Conservation (phyloP, 1,140 invertebrate species). For the Trichoplusia ni region DNA sequence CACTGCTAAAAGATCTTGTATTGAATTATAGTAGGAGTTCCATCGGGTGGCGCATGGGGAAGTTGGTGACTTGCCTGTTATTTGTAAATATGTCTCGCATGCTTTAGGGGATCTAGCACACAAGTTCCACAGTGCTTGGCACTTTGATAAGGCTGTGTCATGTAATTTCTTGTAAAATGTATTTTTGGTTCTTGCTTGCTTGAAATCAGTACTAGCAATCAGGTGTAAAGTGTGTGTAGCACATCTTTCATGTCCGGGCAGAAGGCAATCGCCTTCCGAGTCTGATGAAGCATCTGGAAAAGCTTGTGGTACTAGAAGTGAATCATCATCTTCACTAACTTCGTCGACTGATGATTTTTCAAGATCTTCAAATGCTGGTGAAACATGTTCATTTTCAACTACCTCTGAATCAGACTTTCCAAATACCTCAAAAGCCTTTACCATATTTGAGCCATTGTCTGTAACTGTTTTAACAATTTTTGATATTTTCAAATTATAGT, state of each 20-base stretch:
- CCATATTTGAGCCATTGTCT: conserved; percentile 42
- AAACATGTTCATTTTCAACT: conserved; percentile 35
- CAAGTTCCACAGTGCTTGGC: conserved; percentile 45
- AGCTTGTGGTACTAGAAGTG: conserved; percentile 37
- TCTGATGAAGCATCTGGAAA: conserved; percentile 46
- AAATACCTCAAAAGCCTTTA: conserved; percentile 41
- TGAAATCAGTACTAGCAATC: conserved; percentile 33
- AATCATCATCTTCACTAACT: conserved; percentile 40
- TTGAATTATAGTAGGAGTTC: conserved; percentile 41
- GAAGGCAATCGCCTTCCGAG: conserved; percentile 39
- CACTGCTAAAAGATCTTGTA: conserved; percentile 35
- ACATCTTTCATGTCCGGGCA: conserved; percentile 5
- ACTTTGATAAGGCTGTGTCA: conserved; percentile 45
- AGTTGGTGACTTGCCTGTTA: conserved; percentile 41
- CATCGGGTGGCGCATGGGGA: conserved; percentile 38
- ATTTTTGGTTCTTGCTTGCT: conserved; percentile 43
- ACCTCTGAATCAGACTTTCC: conserved; percentile 29
- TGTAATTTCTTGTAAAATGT: conserved; percentile 43
- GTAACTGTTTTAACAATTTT: conserved; percentile 42
- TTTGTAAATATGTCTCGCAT: conserved; percentile 41
- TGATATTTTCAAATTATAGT: conserved; percentile 37
- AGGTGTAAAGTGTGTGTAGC: neutral
- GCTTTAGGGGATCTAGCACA: conserved; percentile 47
- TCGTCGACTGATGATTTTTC: conserved; percentile 33
- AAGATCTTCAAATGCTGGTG: conserved; percentile 12